A percentile compares a stretch with the other conserved stretches of the same genome.
These are phyloP conservation scores for Caenorhabditis elegans DNA, from an alignment of 1,140 invertebrate genomes.

Conservation along the genomic window DNA sequence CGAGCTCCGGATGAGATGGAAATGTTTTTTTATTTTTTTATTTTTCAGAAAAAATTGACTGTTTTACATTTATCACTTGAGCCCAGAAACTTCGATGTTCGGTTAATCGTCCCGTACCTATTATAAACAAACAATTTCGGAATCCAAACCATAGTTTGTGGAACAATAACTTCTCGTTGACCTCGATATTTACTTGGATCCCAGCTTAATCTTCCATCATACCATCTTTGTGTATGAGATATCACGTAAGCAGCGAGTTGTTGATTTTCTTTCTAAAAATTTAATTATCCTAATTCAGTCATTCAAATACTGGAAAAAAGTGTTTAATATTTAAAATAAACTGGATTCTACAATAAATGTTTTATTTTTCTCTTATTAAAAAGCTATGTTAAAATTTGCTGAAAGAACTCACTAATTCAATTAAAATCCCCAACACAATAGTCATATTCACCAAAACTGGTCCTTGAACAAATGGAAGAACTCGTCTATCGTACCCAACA, in stretches of 20 bases:
- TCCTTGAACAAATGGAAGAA: constrained; percentile 50
- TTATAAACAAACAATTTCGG: constrained; percentile 61
- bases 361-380: no score
- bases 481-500: constrained; percentile 40
- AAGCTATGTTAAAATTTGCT: no score
- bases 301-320: no score
- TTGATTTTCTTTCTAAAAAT: constrained; percentile 55
- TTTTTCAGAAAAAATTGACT: no score
- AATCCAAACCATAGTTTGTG: constrained; percentile 54
- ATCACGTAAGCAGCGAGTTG: constrained; percentile 57
- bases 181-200: constrained; percentile 52
- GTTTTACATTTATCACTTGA: no score
- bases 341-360: no score
- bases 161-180: constrained; percentile 52
- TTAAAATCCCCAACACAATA: constrained; percentile 58
- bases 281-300: neutral
- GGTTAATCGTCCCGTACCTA: no score
- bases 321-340: no score
- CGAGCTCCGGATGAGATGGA: no score
- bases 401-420: constrained; percentile 47
- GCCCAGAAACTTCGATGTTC: neutral
- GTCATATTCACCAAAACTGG: constrained; percentile 55
- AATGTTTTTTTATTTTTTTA: no score
- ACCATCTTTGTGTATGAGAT: constrained; percentile 51
- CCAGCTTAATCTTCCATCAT: constrained; percentile 51